Conservation (phyloP, 2,888 invertebrate genomes). For the Yponomeuta sedellus region DNA sequence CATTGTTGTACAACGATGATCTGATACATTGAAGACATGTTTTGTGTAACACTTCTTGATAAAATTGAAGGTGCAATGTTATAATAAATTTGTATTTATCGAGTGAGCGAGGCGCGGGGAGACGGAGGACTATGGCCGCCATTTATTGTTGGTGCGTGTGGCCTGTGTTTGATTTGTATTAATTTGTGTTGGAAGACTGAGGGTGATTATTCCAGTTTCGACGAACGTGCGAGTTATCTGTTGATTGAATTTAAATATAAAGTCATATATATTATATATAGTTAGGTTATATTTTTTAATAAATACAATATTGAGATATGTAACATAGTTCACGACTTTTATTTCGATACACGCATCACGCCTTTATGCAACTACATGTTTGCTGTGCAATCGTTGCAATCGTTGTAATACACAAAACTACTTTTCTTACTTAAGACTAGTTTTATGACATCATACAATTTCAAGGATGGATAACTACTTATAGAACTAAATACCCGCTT, state of each 20-base stretch:
- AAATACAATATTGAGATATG: slow-evolving; percentile 77
- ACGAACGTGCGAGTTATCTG: slow-evolving; percentile 73
- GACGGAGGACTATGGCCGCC: slow-evolving; percentile 44
- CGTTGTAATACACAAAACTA: too few relatives aligned
- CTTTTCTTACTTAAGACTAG: too few relatives aligned
- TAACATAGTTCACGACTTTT: slow-evolving; percentile 59
- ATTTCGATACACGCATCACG: slow-evolving; percentile 23
- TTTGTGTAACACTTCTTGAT: slow-evolving; percentile 50
- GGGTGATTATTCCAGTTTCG: slow-evolving; percentile 73
- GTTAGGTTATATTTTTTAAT: slow-evolving; percentile 77
- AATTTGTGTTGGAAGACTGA: slow-evolving; percentile 74
- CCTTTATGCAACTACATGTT: too few relatives aligned
- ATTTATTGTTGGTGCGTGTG: slow-evolving; percentile 43
- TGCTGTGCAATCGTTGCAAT: too few relatives aligned
- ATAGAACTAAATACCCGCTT: too few relatives aligned
- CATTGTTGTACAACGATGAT: background rate
- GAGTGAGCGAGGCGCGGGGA: slow-evolving; percentile 22
- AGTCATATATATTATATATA: slow-evolving; percentile 70
- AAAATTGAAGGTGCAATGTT: slow-evolving; percentile 72
- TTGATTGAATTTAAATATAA: slow-evolving; percentile 75
- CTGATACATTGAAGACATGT: slow-evolving; percentile 48
- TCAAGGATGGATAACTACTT: too few relatives aligned
- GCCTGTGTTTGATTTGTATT: slow-evolving; percentile 59
- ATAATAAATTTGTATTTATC: slow-evolving; percentile 42
- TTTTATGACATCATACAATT: too few relatives aligned